phyloP scores from a whole-genome alignment of 2,113 vertebrate species.

The Mungos mungo region DNA sequence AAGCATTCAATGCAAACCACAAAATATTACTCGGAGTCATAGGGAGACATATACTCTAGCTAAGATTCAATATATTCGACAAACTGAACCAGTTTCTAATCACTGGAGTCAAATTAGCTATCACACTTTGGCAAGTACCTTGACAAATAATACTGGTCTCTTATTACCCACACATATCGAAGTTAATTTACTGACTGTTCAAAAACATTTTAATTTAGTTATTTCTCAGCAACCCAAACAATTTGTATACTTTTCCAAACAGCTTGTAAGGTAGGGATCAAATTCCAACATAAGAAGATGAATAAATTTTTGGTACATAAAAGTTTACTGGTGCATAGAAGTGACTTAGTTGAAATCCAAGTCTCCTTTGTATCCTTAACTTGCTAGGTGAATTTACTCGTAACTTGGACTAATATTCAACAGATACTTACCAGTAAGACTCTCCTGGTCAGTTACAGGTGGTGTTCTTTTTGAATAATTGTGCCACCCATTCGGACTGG shows the following conservation, averaged over 20 bases:
- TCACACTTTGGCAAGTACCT: background rate
- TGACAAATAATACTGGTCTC: background rate
- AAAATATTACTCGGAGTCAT: slow-evolving; percentile 33
- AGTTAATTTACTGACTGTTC: background rate
- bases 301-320: background rate
- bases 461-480: background rate
- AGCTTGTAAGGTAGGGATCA: background rate
- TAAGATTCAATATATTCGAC: background rate
- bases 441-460: background rate
- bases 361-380: background rate
- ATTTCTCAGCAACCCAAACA: background rate
- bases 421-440: background rate
- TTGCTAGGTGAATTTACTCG: background rate
- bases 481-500: background rate
- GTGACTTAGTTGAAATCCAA: background rate
- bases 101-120: slow-evolving; percentile 36
- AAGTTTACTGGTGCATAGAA: background rate
- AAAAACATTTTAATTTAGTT: background rate
- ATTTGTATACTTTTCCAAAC: background rate
- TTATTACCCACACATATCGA: background rate
- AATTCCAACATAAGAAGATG: background rate
- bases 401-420: background rate
- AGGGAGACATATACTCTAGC: slow-evolving; percentile 41
- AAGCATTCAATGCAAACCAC: background rate
- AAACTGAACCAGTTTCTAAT: background rate